A percentile compares a stretch with the other conserved stretches of the same genome.
Evolutionary conservation across 2,797 vertebrate species (phyloP).

Genomic region (Varecia variegata): DNA sequence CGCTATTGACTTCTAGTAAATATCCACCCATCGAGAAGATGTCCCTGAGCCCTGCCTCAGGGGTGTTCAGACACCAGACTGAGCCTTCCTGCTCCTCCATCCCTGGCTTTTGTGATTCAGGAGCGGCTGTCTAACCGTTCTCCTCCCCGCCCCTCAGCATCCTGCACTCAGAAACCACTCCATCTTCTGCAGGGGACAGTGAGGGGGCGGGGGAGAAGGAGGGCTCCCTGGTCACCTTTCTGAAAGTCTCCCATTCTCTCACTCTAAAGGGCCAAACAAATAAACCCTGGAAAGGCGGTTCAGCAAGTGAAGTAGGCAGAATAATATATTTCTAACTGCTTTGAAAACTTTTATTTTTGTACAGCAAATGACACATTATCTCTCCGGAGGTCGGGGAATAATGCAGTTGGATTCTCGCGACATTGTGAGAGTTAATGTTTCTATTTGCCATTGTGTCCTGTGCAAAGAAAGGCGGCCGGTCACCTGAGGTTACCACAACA

Average conservation of each 20-base stretch:
- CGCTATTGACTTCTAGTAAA: conserved; percentile 74
- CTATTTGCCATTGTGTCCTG: conserved; percentile 79
- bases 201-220: not conserved
- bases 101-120: not conserved
- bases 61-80: conserved; percentile 44
- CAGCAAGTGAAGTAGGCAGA: conserved; percentile 67
- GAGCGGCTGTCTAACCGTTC: not conserved
- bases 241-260: conserved; percentile 67
- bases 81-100: not conserved
- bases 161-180: conserved; percentile 25
- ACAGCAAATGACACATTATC: conserved; percentile 71
- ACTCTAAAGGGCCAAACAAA: conserved; percentile 77
- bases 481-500: conserved; percentile 76
- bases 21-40: conserved; percentile 73
- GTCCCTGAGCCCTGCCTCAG: conserved; percentile 50
- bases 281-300: conserved; percentile 68
- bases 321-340: conserved; percentile 68
- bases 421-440: conserved; percentile 77
- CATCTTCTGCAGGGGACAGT: not conserved
- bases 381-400: conserved; percentile 82
- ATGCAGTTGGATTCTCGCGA: conserved; percentile 80
- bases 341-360: conserved; percentile 81
- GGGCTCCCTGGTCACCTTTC: conserved; percentile 38
- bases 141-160: not conserved
- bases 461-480: conserved; percentile 82